These are phyloP conservation scores for Drosophila macrospina DNA, from an alignment of 2,888 invertebrate genomes.

Conservation along the genomic window DNA sequence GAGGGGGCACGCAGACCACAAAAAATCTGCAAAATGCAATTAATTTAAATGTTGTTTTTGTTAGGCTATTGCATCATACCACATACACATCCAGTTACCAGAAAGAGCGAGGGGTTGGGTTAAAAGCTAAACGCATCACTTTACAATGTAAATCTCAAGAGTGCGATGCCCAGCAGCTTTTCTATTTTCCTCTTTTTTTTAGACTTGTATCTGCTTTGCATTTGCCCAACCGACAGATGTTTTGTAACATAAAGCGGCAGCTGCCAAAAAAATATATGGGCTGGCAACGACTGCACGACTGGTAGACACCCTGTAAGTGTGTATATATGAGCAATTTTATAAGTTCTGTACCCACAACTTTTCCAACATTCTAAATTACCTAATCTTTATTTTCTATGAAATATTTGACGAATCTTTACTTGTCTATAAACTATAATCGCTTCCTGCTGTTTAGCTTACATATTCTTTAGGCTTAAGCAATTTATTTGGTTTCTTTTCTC, in stretches of 20 bases:
- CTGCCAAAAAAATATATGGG: conserved; percentile 41
- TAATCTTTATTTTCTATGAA: too few relatives aligned
- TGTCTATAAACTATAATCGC: too few relatives aligned
- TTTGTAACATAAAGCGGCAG: conserved; percentile 52
- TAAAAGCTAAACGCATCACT: conserved; percentile 60
- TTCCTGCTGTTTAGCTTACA: too few relatives aligned
- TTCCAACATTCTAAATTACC: too few relatives aligned
- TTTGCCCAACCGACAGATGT: conserved; percentile 57
- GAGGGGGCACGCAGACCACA: conserved; percentile 2
- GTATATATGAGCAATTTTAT: not conserved
- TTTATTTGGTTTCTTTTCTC: too few relatives aligned
- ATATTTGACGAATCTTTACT: too few relatives aligned
- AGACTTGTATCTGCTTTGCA: conserved; percentile 59
- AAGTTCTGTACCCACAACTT: too few relatives aligned
- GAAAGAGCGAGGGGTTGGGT: conserved; percentile 10
- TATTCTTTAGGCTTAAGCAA: too few relatives aligned
- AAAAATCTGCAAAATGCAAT: conserved; percentile 71
- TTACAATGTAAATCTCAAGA: conserved; percentile 82
- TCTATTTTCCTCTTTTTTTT: conserved; percentile 27
- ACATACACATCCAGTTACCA: conserved; percentile 15
- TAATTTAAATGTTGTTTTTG: conserved; percentile 79
- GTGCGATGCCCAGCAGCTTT: conserved; percentile 66
- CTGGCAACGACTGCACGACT: not conserved
- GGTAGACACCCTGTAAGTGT: not conserved
- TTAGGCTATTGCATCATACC: conserved; percentile 37